These are phyloP conservation scores for Cepphus grylle DNA, from an alignment of 2,113 vertebrate species.

Conservation along the genomic window DNA sequence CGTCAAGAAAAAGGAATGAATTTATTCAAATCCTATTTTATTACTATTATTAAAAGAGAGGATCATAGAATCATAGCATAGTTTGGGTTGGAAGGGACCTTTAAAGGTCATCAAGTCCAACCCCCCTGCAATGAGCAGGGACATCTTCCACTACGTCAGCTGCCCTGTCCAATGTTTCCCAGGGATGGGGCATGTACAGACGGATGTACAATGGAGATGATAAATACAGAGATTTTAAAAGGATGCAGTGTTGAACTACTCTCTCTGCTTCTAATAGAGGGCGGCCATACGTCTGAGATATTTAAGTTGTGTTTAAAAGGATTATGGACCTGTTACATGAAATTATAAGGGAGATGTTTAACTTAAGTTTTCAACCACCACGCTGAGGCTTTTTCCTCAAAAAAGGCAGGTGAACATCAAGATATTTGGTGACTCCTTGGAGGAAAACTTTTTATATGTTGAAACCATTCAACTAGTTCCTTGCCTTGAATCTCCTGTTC, in stretches of 20 bases:
- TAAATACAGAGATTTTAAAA: not conserved
- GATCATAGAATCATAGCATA: not conserved
- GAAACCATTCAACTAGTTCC: not conserved
- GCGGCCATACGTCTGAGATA: not conserved
- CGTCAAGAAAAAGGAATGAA: not conserved
- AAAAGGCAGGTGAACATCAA: not conserved
- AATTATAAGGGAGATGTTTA: not conserved
- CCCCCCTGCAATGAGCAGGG: fast-evolving
- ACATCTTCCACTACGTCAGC: not conserved
- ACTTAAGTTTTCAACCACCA: not conserved
- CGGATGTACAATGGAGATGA: not conserved
- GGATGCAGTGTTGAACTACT: not conserved
- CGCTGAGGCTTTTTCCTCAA: not conserved
- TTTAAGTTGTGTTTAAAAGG: not conserved
- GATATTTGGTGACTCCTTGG: not conserved
- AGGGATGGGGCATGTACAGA: not conserved
- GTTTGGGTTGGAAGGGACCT: not conserved
- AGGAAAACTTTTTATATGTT: not conserved
- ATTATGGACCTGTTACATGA: not conserved
- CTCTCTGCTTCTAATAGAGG: not conserved
- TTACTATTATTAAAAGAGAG: not conserved
- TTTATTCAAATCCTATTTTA: not conserved
- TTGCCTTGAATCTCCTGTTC: not conserved
- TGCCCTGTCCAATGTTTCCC: not conserved
- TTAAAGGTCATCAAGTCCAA: not conserved